Conservation (phyloP, 2,888 invertebrate species). For the Lepidocyrtinus sp. region DNA sequence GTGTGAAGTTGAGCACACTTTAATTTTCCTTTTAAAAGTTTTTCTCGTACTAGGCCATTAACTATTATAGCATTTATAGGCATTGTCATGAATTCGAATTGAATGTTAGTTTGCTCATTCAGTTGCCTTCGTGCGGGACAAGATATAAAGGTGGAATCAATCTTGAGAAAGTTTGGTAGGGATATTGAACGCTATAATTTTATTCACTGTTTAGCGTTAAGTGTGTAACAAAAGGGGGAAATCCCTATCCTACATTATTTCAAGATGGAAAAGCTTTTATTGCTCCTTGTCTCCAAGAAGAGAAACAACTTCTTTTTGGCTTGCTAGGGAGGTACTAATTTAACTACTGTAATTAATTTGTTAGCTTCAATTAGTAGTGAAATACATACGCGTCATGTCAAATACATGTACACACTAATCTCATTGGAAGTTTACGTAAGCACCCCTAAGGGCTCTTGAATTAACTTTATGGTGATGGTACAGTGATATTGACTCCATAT, state of each 20-base stretch:
- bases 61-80: no score
- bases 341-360: slow-evolving; percentile 45
- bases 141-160: background rate
- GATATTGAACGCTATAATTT: background rate
- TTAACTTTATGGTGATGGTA: background rate
- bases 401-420: slow-evolving; percentile 10
- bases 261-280: background rate
- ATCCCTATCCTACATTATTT: background rate
- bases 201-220: background rate
- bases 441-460: slow-evolving; percentile 37
- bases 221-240: background rate
- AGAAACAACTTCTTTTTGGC: background rate
- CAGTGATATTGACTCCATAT: slow-evolving; percentile 2
- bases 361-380: slow-evolving; percentile 46
- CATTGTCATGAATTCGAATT: background rate
- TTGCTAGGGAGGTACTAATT: slow-evolving; percentile 36
- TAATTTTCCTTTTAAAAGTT: no score
- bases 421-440: slow-evolving; percentile 32
- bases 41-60: no score
- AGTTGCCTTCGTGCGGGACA: background rate
- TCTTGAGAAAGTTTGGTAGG: background rate
- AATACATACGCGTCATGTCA: slow-evolving; percentile 11
- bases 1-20: background rate
- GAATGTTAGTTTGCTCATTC: background rate
- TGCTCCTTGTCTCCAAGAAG: background rate